phyloP scores from a whole-genome alignment of 2,113 vertebrate genomes.

The Lampris megalopsis region DNA sequence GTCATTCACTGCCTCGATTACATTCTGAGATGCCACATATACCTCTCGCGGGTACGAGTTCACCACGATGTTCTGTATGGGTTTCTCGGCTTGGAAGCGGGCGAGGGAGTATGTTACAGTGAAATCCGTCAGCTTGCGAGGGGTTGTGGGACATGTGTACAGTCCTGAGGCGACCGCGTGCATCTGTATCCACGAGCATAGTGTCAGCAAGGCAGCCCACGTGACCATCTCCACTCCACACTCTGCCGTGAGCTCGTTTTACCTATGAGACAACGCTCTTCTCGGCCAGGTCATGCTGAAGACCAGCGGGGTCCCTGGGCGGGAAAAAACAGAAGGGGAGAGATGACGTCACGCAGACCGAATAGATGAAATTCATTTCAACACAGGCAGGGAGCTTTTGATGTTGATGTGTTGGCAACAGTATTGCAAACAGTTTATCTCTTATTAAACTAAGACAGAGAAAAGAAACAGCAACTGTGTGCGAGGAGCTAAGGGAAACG shows the following conservation, averaged over 20 bases:
- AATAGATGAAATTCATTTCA: background rate
- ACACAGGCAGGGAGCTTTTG: background rate
- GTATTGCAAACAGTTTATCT: conserved; percentile 32
- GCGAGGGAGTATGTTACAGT: conserved; percentile 81
- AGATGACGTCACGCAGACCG: conserved; percentile 42
- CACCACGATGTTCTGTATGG: conserved; percentile 86
- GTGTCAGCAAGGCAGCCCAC: conserved; percentile 67
- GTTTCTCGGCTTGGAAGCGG: conserved; percentile 71
- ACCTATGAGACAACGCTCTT: conserved; percentile 59
- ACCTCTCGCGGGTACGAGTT: conserved; percentile 36
- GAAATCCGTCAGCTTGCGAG: conserved; percentile 80
- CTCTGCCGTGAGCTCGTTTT: conserved; percentile 46
- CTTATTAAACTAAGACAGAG: conserved; percentile 20
- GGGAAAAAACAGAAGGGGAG: conserved; percentile 45
- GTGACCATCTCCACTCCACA: conserved; percentile 79
- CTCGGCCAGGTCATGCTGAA: conserved; percentile 64
- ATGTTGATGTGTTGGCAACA: background rate
- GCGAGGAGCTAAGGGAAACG: conserved; percentile 5
- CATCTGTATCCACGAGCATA: conserved; percentile 78
- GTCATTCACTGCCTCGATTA: conserved; percentile 79
- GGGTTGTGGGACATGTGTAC: conserved; percentile 74
- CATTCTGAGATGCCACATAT: conserved; percentile 89
- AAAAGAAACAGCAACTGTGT: background rate
- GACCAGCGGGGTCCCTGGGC: conserved; percentile 43
- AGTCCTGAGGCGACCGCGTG: conserved; percentile 56